Base-by-base conservation (phyloP, 2,888 invertebrate species). In the Acrobeloides nanus region DNA sequence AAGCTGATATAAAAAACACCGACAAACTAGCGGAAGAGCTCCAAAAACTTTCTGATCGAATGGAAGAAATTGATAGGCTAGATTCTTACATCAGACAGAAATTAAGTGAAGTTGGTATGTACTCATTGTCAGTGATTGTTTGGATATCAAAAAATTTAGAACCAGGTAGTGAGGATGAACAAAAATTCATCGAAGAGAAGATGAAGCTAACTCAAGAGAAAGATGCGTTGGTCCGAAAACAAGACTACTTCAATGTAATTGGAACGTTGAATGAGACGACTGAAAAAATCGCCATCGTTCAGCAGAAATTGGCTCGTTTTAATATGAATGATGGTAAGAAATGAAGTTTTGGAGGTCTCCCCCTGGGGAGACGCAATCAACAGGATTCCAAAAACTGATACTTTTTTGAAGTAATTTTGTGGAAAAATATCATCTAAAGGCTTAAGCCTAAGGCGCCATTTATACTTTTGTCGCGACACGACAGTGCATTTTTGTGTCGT, bases 141-240 rank as follows among this genome's bases (percentile, higher is more conserved):
- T 50, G 7, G 15, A 15, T 49, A 43, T n/a, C n/a, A n/a, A n/a
- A n/a, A n/a, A n/a, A 24, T 25, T 18, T 20, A 33, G 48, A 51
- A 17, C 23, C 38, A 20, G 49, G 50, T 33, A 32, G 57, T 38
- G 55, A 52, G 10, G 68, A 68, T 38, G 65, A 68, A 40, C 37
- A 49, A 31, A 49, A 46, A 39, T 39, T 64, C 33, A 41, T 64
- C 15, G 48, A 50, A 7, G 58, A 62, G 15, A 55, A 59, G 21
- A 35, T 68, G 4, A 31, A 50, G 12, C 49, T 64, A 40, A 55
- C 61, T 1, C 53, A 63, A 38, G 68, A 68, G 38, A 61, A 51
- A 25, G 57, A 56, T 24, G 40, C 37, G 18, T 38, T 62, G 26
- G 57, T 61, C 20, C 38, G 51, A 31, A 38, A 49, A 32, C 56